Evolutionary conservation across 2,797 vertebrate species (phyloP).

Genomic region (Myiotriccus ornatus): DNA sequence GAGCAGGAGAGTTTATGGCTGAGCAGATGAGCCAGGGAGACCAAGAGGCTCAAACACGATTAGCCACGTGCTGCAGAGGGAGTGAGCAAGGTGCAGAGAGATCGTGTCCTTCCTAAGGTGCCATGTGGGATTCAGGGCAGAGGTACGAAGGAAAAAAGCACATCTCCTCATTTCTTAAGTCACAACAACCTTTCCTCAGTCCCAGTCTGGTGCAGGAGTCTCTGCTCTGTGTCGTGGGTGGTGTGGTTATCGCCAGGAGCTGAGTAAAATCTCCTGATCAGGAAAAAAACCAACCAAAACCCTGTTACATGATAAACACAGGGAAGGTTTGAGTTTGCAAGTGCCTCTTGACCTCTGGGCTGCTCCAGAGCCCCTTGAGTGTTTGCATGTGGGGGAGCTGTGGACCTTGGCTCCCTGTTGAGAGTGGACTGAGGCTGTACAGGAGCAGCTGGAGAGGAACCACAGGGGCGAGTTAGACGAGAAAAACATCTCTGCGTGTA

Average conservation of each 20-base stretch:
- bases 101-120: neutral
- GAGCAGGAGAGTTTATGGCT: neutral
- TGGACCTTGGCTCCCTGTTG: neutral
- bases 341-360: neutral
- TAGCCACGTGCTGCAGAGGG: neutral
- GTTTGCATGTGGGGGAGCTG: neutral
- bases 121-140: accelerated
- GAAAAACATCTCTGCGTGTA: neutral
- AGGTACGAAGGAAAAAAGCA: neutral
- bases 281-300: neutral
- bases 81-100: neutral
- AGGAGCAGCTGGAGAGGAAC: neutral
- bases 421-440: neutral
- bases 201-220: neutral
- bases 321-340: neutral
- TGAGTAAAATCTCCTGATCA: neutral
- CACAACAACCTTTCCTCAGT: neutral
- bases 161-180: neutral
- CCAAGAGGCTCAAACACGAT: neutral
- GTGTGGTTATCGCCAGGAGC: neutral
- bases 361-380: neutral
- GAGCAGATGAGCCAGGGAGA: neutral
- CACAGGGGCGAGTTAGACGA: neutral
- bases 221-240: neutral
- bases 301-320: neutral